Evolutionary conservation across 2,888 invertebrate species (phyloP).

Genomic region (Acholoe squamosa): DNA sequence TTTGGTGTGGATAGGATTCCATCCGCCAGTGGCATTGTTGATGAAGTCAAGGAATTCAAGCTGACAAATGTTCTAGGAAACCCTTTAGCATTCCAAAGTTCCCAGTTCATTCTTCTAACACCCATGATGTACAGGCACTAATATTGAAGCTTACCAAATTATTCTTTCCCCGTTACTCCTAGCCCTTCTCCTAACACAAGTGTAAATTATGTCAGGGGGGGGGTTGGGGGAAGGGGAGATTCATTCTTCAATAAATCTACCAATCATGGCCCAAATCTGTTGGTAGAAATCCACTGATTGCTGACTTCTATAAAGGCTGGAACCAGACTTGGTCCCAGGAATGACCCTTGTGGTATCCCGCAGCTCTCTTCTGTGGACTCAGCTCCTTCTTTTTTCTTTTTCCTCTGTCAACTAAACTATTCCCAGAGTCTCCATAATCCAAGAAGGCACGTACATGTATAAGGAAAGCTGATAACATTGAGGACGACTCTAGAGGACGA

Average conservation of each 20-base stretch:
- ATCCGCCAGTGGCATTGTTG: not conserved
- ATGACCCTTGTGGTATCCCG: not conserved
- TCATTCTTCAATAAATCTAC: not conserved
- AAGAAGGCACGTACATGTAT: no score
- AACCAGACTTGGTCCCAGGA: not conserved
- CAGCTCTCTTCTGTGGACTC: no score
- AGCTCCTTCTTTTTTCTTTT: no score
- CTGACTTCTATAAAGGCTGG: not conserved
- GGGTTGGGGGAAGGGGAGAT: not conserved
- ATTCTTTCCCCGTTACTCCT: not conserved
- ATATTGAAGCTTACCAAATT: not conserved
- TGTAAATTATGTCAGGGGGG: not conserved
- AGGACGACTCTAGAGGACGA: no score
- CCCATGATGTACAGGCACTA: no score
- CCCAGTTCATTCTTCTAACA: no score
- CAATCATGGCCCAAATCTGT: not conserved
- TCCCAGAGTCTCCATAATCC: no score
- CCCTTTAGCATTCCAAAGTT: no score
- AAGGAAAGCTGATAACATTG: no score
- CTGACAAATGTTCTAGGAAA: no score
- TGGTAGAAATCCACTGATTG: not conserved
- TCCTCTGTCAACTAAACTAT: no score
- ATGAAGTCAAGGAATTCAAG: no score
- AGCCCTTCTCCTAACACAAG: not conserved
- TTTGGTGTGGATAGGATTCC: not conserved